A percentile compares a stretch with the other conserved stretches of the same genome.
These are phyloP conservation scores for Eretmocerus hayati DNA, from an alignment of 2,888 invertebrate genomes.

Conservation along the genomic window DNA sequence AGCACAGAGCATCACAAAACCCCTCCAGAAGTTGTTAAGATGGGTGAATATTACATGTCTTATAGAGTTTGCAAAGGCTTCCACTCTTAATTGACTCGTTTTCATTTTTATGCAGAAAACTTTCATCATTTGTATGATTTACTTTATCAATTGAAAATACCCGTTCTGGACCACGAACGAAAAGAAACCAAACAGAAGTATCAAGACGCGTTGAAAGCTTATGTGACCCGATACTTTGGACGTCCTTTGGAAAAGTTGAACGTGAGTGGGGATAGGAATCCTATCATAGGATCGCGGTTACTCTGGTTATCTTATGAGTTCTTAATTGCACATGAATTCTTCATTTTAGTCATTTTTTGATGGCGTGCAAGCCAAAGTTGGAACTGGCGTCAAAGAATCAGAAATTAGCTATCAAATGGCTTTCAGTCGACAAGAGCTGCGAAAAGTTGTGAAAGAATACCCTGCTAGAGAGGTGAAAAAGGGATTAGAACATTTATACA, in stretches of 20 bases:
- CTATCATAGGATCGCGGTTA: too few species aligned
- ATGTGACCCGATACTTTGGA: slow-evolving; percentile 93
- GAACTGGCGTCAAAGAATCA: slow-evolving; percentile 89
- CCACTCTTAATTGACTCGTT: neutral
- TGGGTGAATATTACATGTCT: slow-evolving; percentile 53
- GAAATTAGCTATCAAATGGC: slow-evolving; percentile 98
- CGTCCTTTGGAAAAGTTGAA: slow-evolving; percentile 85
- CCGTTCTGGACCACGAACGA: slow-evolving; percentile 76
- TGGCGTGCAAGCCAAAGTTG: slow-evolving; percentile 88
- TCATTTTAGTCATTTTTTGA: slow-evolving; percentile 91
- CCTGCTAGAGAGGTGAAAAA: slow-evolving; percentile 89
- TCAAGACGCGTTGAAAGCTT: slow-evolving; percentile 79
- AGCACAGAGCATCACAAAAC: slow-evolving; percentile 83
- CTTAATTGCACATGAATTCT: slow-evolving; percentile 5
- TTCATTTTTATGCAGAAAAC: slow-evolving; percentile 63
- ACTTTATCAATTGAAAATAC: slow-evolving; percentile 81
- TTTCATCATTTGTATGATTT: slow-evolving; percentile 88
- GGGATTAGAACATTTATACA: slow-evolving; percentile 85
- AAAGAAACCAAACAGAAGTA: slow-evolving; percentile 89
- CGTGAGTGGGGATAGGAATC: too few species aligned
- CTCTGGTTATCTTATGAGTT: too few species aligned
- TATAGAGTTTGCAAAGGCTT: slow-evolving; percentile 7
- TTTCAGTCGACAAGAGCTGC: slow-evolving; percentile 92
- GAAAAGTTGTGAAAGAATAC: slow-evolving; percentile 91
- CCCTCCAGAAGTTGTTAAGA: slow-evolving; percentile 84